A percentile compares a stretch with the other conserved stretches of the same genome.
phyloP scores from a whole-genome alignment of 2,888 invertebrate genomes.

The Pseudoips prasinana region DNA sequence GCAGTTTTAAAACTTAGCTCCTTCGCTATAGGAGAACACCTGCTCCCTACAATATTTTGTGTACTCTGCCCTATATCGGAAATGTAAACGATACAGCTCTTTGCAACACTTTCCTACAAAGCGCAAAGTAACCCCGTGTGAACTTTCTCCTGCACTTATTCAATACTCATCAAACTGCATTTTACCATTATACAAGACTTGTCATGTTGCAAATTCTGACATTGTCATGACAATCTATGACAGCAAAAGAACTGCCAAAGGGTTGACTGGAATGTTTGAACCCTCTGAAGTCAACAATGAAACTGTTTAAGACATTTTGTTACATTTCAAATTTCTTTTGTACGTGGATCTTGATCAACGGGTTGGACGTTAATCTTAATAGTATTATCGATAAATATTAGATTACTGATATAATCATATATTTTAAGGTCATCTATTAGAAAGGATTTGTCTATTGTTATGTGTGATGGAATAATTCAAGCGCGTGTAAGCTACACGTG shows the following conservation, averaged over 20 bases:
- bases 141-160: slow-evolving; percentile 37
- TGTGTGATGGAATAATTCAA: no score
- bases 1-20: no score
- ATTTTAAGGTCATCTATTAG: slow-evolving; percentile 22
- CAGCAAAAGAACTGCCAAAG: slow-evolving; percentile 45
- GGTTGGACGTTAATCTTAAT: slow-evolving; percentile 38
- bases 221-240: slow-evolving; percentile 43
- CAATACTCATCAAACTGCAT: slow-evolving; percentile 55
- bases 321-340: slow-evolving; percentile 36
- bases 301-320: slow-evolving; percentile 45
- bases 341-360: slow-evolving; percentile 32
- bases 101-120: background rate
- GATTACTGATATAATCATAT: slow-evolving; percentile 25
- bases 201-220: slow-evolving; percentile 50
- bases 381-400: slow-evolving; percentile 42
- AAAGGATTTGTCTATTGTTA: slow-evolving; percentile 12
- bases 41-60: slow-evolving; percentile 6
- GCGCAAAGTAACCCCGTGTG: slow-evolving; percentile 25
- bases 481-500: no score
- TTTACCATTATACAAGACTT: slow-evolving; percentile 51
- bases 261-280: slow-evolving; percentile 30
- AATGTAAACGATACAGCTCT: slow-evolving; percentile 19
- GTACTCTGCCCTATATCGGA: slow-evolving; percentile 21
- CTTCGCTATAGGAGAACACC: no score
- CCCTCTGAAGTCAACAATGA: slow-evolving; percentile 50